Evolutionary conservation across 1,140 invertebrate species (phyloP), one percentile per base, ranked within the genome.

Genomic region (Hylaeus anthracinus): DNA sequence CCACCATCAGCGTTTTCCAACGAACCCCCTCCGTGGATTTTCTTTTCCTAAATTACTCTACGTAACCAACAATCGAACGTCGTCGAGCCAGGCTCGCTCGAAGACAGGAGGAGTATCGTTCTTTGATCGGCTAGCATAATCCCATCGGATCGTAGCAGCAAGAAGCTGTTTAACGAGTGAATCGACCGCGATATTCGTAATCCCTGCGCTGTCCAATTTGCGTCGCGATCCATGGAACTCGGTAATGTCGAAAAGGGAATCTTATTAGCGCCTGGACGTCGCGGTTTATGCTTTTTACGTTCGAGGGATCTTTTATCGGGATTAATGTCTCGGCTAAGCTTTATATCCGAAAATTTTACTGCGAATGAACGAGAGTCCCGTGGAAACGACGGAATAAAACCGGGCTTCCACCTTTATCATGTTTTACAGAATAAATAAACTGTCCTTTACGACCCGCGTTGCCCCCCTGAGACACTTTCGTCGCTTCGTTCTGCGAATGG

Each of bases 311-410:
- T 65, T 55, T 37, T 37, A 56, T 56, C 41, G n/a, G 43, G 37
- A 41, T 63, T 73, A 76, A 77, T 81, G 43, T 39, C 14, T 26
- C 15, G 60, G 65, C 39, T 43, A 75, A 75, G 51, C 51, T 56
- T 15, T 65, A 45, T 43, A 26, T 12, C 45, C 14, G 41, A 45
- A 75, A 65, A 66, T 56, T 65, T 15, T 45, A 84, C 48, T 69
- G 45, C 53, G 15, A 12, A 43, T 41, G 69, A 37, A 55, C 51
- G 56, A 66, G 41, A 37, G 26, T 26, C 55, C 3, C 3, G 41
- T 5, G 53, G 53, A 58, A 45, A 37, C 39, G 41, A 43, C 15
- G 58, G 48, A 56, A 72, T 72, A 72, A 72, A 72, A 72, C 70
- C 26, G 60, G 26, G 43, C 65, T 67, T 53, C 45, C 56, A 61